phyloP scores from a whole-genome alignment of 1,140 invertebrate genomes.

The Drosophila parvula region DNA sequence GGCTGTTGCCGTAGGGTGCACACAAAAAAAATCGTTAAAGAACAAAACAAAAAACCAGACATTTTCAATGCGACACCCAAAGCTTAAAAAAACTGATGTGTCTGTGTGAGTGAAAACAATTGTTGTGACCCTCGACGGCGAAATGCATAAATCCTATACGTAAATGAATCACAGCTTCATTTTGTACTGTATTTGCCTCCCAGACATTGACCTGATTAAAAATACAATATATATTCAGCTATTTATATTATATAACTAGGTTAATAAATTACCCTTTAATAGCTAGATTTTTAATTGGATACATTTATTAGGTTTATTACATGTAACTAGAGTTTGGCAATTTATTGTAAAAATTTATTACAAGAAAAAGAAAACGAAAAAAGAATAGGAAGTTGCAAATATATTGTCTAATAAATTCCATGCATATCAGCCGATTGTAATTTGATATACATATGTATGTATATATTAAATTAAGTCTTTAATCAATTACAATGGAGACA shows the following conservation, averaged over 20 bases:
- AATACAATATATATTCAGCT: background rate
- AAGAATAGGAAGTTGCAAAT: background rate
- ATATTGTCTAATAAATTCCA: background rate
- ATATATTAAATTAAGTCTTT: background rate
- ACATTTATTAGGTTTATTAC: background rate
- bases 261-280: background rate
- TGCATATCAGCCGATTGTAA: background rate
- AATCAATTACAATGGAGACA: slow-evolving; percentile 4
- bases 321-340: too few species aligned
- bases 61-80: slow-evolving; percentile 40
- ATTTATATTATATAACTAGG: background rate
- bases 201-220: background rate
- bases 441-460: background rate
- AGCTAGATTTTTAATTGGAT: background rate
- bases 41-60: slow-evolving; percentile 23
- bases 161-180: background rate
- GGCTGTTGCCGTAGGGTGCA: slow-evolving; percentile 54
- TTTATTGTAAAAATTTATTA: too few species aligned
- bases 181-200: slow-evolving; percentile 5
- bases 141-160: slow-evolving; percentile 4
- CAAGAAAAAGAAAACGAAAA: too few species aligned
- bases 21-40: slow-evolving; percentile 16
- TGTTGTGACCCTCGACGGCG: slow-evolving; percentile 35
- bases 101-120: slow-evolving; percentile 63
- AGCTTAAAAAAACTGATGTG: slow-evolving; percentile 27